Evolutionary conservation across 2,113 vertebrate genomes (phyloP), one percentile per base, ranked within the genome.

Genomic region (Lethenteron reissneri): DNA sequence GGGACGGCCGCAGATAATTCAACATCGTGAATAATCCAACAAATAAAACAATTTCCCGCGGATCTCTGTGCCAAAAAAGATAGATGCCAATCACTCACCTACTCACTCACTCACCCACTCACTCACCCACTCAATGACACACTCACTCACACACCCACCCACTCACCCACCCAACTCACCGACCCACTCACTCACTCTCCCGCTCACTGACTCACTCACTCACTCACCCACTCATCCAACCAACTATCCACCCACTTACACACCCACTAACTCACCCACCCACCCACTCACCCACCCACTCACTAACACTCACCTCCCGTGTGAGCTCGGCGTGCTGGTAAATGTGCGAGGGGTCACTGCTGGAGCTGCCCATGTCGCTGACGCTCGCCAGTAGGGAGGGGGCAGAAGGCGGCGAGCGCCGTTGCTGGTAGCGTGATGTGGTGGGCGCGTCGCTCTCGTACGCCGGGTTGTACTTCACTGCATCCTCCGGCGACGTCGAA

Each of bases 251-350:
- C 75, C 70, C 6, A 76, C 74, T 74, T 70, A 57, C 71, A 3
- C 19, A 0, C 57, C 64, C 72, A 15, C 9, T 79, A 5, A 41
- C 41, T 41, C 41, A 41, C 41, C 41, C 41, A 41, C 41, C 41
- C 41, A 41, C 41, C 5, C 41, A 41, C 41, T 6, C 41, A 41
- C 41, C 41, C 41, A 41, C 41, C 41, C 4, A 41, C 41, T 41
- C 41, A 41, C 41, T 41, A 7, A 41, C 41, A 41, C 41, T 41
- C 41, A 92, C 92, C 85, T 94, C 87, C 76, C 85, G 88, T 74
- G 88, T 92, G 78, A 97, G 86, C 78, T 85, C 86, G 59, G 80
- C 91, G 79, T 86, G 86, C 79, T 97, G 87, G 75, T 92, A 92
- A 78, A 96, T 88, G 77, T 94, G 88, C 70, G 82, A 83, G 77